Evolutionary conservation across 2,113 vertebrate species (phyloP), one percentile per base, ranked within the genome.

Genomic region (Alosa alosa): DNA sequence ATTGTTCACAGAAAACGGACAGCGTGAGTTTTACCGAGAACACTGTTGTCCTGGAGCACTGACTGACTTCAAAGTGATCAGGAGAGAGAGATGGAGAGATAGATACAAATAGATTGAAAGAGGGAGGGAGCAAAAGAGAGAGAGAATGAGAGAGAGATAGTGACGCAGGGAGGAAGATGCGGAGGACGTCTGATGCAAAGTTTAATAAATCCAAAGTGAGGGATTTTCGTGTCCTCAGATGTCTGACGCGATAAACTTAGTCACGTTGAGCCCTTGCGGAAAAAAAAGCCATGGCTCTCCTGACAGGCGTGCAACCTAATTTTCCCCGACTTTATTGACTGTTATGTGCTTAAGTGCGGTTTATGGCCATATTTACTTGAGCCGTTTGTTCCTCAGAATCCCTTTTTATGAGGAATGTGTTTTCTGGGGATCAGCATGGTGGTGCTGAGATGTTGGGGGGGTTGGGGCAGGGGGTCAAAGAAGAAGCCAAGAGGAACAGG

Each of bases 401-500:
- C 64, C 64, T 36, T 72, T 72, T 72, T 36, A 72, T 72, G 64
- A 72, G 64, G n/a, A 72, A 72, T 72, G 64, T 72, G 64, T 72
- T 10, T 11, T 72, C 64, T 36, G 25, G 13, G 64, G 64, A 72
- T 31, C n/a, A 45, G 49, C 22, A 10, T 57, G 39, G 44, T 15
- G 45, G 52, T 55, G 52, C 52, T 18, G 52, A 55, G 52, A 55
- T 55, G 17, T 11, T 17, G 72, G n/a, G 15, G 50, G 18, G 68
- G 57, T 36, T 83, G 87, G 22, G 41, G 36, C 41, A 11, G 10
- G 81, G 25, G 25, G 50, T 55, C 25, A n/a, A 60, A 1, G 8
- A 52, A 31, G 81, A 49, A 57, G 75, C 36, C 46, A 45, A 52
- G 85, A 85, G 81, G 82, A 82, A 82, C 36, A 31, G 81, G 36